Percentiles rank a stretch among this genome's conserved stretches.
These are phyloP conservation scores for Drosophila peninsularis DNA, from an alignment of 2,888 invertebrate genomes.

Conservation along the genomic window DNA sequence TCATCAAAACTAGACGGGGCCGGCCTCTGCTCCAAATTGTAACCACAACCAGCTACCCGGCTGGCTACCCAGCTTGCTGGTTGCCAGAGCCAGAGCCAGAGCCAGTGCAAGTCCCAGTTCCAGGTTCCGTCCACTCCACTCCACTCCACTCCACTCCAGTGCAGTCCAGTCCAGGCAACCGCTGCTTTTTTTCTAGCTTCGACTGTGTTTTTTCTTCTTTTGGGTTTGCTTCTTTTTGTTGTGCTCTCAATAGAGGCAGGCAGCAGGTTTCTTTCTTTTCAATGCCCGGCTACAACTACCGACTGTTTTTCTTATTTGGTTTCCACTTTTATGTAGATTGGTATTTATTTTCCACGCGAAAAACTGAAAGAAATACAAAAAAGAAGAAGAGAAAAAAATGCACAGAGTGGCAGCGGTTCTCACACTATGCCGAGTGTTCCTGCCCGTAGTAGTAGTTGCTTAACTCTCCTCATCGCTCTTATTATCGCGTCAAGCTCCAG, in stretches of 20 bases:
- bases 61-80: slow-evolving; percentile 7
- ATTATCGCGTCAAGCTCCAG: slow-evolving; percentile 73
- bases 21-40: slow-evolving; percentile 71
- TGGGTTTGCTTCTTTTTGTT: slow-evolving; percentile 22
- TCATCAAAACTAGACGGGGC: slow-evolving; percentile 72
- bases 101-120: slow-evolving; percentile 29
- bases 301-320: slow-evolving; percentile 70
- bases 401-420: slow-evolving; percentile 58
- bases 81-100: background rate
- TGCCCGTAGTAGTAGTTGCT: slow-evolving; percentile 52
- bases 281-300: slow-evolving; percentile 54
- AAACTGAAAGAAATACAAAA: slow-evolving; percentile 48
- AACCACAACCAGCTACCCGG: slow-evolving; percentile 59
- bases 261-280: slow-evolving; percentile 68
- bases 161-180: slow-evolving; percentile 36
- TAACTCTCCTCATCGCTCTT: slow-evolving; percentile 75
- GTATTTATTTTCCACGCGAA: slow-evolving; percentile 78
- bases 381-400: slow-evolving; percentile 4
- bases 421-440: slow-evolving; percentile 53
- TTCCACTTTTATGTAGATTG: slow-evolving; percentile 79
- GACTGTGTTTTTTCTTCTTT: slow-evolving; percentile 22
- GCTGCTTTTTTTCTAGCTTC: slow-evolving; percentile 41
- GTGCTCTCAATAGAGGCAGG: slow-evolving; percentile 57
- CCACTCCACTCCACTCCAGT: slow-evolving; percentile 16
- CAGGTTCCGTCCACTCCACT: slow-evolving; percentile 6